Conservation (phyloP, 2,113 vertebrate species). For the Gnathonemus longibarbis region DNA sequence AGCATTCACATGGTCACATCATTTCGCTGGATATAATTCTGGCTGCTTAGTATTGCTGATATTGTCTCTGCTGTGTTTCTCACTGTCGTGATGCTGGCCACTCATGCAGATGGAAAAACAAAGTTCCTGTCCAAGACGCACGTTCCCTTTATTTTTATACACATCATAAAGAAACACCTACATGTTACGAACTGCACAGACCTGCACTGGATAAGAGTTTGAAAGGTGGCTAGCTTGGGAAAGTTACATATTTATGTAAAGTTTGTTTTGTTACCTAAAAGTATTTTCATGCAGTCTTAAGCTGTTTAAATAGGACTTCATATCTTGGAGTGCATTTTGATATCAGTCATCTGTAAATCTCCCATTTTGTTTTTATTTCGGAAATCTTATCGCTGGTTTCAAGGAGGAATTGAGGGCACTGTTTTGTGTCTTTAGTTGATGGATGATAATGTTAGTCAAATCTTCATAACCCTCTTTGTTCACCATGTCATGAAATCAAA, state of each 20-base stretch:
- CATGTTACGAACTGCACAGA: background rate
- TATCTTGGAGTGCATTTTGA: background rate
- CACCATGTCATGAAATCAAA: background rate
- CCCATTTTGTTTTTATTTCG: background rate
- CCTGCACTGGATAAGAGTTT: background rate
- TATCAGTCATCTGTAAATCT: background rate
- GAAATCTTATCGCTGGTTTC: background rate
- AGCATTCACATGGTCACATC: background rate
- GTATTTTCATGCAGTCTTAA: background rate
- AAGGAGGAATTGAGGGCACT: background rate
- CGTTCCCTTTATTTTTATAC: background rate
- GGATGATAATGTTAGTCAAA: background rate
- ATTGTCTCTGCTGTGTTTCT: background rate
- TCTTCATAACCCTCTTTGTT: background rate
- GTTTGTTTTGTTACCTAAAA: background rate
- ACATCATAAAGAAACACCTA: background rate
- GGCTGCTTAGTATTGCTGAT: background rate
- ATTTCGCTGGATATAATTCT: background rate
- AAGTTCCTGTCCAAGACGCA: background rate
- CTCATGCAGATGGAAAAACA: background rate
- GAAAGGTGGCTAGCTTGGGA: background rate
- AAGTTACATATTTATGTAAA: background rate
- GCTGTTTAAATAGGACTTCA: background rate
- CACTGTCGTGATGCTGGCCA: background rate
- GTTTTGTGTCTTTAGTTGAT: background rate